Evolutionary conservation across 2,888 invertebrate genomes (phyloP).

Genomic region (Campoplex nolae): DNA sequence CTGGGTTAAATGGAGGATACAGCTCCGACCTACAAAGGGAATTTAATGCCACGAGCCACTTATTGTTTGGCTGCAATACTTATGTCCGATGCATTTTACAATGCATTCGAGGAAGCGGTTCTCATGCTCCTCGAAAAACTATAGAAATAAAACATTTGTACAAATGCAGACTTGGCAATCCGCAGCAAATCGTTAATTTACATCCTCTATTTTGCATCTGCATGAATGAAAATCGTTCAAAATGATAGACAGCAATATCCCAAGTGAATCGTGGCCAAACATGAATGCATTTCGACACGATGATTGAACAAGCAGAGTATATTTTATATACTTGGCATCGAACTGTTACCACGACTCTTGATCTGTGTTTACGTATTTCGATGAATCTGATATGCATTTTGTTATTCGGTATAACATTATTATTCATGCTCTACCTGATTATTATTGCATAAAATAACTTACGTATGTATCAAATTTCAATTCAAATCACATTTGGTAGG

Average conservation of each 20-base stretch:
- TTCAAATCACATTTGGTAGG: too few relatives aligned
- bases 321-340: background rate
- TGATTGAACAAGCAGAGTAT: background rate
- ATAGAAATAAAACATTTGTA: background rate
- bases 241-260: background rate
- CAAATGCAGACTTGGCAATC: conserved; percentile 2
- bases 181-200: background rate
- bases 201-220: background rate
- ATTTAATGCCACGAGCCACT: conserved; percentile 52
- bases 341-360: background rate
- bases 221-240: background rate
- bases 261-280: background rate
- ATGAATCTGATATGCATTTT: background rate
- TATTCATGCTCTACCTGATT: background rate
- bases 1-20: conserved; percentile 50
- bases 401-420: too few relatives aligned
- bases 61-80: conserved; percentile 35
- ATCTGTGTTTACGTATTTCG: background rate
- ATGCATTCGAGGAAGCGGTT: background rate
- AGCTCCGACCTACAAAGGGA: conserved; percentile 59
- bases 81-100: background rate
- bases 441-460: background rate
- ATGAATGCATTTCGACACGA: background rate
- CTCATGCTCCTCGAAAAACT: background rate
- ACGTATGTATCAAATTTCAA: background rate